Base-by-base conservation (phyloP, 1,140 invertebrate genomes). In the Drosophila ananassae region DNA sequence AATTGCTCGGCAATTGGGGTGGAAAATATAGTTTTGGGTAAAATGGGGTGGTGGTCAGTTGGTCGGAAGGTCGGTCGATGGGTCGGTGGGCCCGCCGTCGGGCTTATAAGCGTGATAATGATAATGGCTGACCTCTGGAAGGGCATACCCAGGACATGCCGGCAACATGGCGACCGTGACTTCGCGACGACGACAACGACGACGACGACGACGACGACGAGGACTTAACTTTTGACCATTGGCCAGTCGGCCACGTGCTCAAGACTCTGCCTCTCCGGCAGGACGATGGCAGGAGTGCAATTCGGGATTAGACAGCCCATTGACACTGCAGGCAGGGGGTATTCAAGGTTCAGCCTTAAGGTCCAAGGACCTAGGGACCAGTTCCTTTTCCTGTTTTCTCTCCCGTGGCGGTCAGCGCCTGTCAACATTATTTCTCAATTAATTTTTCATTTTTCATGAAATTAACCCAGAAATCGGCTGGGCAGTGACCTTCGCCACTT, bases 391-490 rank as follows among this genome's bases (percentile, higher is more conserved):
- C 39, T 51, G 28, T 10, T 25, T 24, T 24, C 10, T 39, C 46
- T 22, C 34, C 13, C n/a, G 24, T 60, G 71, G 79, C 83, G 87
- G 87, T 89, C 82, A 87, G 76, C 58, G 71, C 79, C 68, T 90
- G 79, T 90, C 82, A 90, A 83, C 89, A 89, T 89, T 89, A 90
- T 90, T 90, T 90, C 81, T 90, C 87, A 89, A 90, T 90, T 90
- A 90, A 90, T 90, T 90, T 90, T 83, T 73, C 74, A 90, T 90
- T 90, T 90, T 90, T 90, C 85, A 89, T 80, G 73, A 89, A 89
- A 89, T 89, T 89, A 89, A 89, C 77, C 84, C 80, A 89, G 85
- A 89, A 90, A 80, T 89, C 66, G 67, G 28, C 59, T 89, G 72
- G 63, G 69, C 84, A 89, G 80, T 89, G 84, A 89, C 84, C 84